Conservation (phyloP, 2,888 invertebrate genomes). For the Thereva nobilitata region DNA sequence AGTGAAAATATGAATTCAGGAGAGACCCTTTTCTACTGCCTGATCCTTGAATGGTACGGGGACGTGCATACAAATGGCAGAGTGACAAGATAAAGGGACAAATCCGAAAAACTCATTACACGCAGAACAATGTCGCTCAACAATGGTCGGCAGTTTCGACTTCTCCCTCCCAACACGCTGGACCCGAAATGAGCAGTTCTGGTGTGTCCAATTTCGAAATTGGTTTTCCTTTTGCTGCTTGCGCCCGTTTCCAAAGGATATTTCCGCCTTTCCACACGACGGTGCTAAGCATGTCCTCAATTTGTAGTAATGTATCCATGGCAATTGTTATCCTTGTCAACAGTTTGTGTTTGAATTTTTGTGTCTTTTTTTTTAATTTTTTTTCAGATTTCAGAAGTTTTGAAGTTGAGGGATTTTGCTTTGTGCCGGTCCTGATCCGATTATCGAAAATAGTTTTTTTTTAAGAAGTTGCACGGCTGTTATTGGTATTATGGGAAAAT, state of each 20-base stretch:
- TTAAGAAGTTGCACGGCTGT: no score
- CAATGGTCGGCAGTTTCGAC: neutral
- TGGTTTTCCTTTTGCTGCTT: constrained; percentile 21
- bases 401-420: no score
- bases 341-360: constrained; percentile 16
- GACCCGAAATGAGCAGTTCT: neutral
- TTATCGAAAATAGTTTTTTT: no score
- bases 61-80: constrained; percentile 2
- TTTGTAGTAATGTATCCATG: constrained; percentile 22
- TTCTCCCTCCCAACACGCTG: neutral
- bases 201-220: constrained; percentile 23
- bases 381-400: no score
- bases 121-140: constrained; percentile 35
- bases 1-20: neutral
- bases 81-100: constrained; percentile 28
- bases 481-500: no score
- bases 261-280: no score
- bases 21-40: neutral
- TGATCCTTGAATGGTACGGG: constrained; percentile 2
- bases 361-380: no score
- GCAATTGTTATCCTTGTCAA: constrained; percentile 16
- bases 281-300: constrained; percentile 11
- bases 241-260: neutral
- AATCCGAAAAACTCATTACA: constrained; percentile 42
- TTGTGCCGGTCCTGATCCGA: no score